phyloP scores from a whole-genome alignment of 2,797 vertebrate genomes.

The Siniperca obscura region DNA sequence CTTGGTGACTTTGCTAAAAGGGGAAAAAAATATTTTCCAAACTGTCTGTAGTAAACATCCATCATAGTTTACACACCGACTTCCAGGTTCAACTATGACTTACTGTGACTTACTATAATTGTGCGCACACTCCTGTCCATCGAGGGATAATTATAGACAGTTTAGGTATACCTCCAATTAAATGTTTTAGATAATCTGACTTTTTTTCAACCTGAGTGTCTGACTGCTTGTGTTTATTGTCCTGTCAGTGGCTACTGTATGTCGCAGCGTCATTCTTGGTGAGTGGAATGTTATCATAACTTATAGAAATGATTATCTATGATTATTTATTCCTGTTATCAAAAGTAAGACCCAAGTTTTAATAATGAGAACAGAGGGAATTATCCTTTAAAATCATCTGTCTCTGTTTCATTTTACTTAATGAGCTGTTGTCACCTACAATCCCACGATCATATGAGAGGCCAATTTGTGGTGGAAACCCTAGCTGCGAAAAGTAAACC shows the following conservation, averaged over 20 bases:
- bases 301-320: too few relatives aligned
- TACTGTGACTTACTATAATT: neutral
- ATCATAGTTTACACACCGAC: neutral
- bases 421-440: conserved; percentile 57
- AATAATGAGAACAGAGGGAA: neutral
- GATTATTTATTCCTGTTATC: too few relatives aligned
- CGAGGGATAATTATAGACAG: neutral
- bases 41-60: neutral
- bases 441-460: conserved; percentile 43
- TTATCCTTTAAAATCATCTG: neutral
- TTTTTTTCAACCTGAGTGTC: neutral
- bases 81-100: neutral
- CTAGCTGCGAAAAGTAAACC: conserved; percentile 32
- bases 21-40: neutral
- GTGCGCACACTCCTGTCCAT: neutral
- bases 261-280: neutral
- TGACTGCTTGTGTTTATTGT: neutral
- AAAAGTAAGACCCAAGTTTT: neutral
- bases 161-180: neutral
- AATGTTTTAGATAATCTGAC: too few relatives aligned
- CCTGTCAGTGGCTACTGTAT: neutral
- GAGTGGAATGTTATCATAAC: neutral
- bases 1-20: too few relatives aligned
- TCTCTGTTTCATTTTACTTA: conserved; percentile 45
- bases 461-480: conserved; percentile 56